Evolutionary conservation across 92 coral and sea anemone genomes (phyloP).

Genomic region (Parazoanthus atlanticus): DNA sequence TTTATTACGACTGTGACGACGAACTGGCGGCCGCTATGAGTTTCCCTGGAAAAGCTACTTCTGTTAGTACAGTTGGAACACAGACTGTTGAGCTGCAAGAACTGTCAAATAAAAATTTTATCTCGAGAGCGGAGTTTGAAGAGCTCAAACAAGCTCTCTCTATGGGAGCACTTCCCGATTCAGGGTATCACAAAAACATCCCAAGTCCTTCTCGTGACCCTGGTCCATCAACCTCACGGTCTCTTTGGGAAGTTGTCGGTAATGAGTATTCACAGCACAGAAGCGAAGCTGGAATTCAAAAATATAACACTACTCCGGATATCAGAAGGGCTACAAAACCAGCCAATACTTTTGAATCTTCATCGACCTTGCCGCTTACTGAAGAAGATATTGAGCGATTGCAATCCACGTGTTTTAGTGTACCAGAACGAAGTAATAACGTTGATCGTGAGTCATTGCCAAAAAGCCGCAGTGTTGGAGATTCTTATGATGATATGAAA

Average conservation of each 20-base stretch:
- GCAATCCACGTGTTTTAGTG: not conserved
- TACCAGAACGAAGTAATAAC: not conserved
- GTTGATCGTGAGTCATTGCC: not conserved
- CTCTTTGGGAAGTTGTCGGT: not conserved
- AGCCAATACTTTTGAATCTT: not conserved
- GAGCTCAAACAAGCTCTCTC: conserved; percentile 42
- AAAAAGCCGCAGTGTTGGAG: not conserved
- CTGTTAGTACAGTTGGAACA: conserved; percentile 30
- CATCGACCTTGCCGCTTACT: conserved; percentile 29
- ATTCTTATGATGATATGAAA: not conserved
- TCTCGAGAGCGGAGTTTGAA: conserved; percentile 35
- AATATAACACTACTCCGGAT: conserved; percentile 19
- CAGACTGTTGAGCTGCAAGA: conserved; percentile 9
- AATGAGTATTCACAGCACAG: not conserved
- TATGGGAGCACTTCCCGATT: not conserved
- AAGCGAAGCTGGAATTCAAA: not conserved
- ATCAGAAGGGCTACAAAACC: conserved; percentile 4
- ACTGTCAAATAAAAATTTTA: not conserved
- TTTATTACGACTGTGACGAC: conserved; percentile 50
- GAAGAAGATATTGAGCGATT: conserved; percentile 19
- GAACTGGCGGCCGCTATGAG: not conserved
- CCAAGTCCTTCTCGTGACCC: not conserved
- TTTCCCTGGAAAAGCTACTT: not conserved
- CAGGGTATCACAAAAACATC: not conserved
- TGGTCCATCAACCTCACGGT: not conserved